Evolutionary conservation across 2,888 invertebrate genomes (phyloP), one percentile per base, ranked within the genome.

Genomic region (Agonum fuliginosum): DNA sequence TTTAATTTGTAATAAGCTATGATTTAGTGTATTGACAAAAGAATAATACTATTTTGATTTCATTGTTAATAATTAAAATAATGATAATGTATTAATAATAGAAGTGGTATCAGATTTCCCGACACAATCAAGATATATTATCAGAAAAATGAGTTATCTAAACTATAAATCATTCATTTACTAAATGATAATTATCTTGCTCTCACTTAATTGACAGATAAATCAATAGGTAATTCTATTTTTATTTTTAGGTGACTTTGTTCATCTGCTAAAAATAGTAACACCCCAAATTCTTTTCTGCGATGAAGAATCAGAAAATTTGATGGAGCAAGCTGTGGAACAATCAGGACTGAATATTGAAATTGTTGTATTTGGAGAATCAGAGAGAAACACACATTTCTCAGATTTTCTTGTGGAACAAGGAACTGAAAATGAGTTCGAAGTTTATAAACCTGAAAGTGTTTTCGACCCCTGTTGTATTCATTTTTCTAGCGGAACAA

Each of bases 251-350:
- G 67, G 20, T 12, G 67, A 67, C 10, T 41, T 82, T 1, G 78
- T 79, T 4, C 82, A 84, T 79, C 78, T 84, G 17, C 48, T 85
- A 19, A 79, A 80, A 37, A 78, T 83, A 75, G 82, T 83, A 0
- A 82, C 81, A 72, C 86, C 85, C 2, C 82, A 81, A 48, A 78
- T 85, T 5, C 73, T 85, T 14, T 85, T 86, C 72, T 80, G 84
- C 20, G 81, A 82, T 20, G 78, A 82, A 3, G 81, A 83, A 51
- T 80, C 80, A 3, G 37, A 82, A 27, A 77, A 80, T 5, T 69
- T 82, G 19, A 83, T 85, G 19, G 81, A 82, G 79, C 27, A 79
- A 10, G 80, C 83, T 17, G 30, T 83, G 3, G 65, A 81, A 74
- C 78, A 80, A 34, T 79, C 81, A 10, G 80, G 80, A 46, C 12